Evolutionary conservation across 2,797 vertebrate species (phyloP), one percentile per base, ranked within the genome.

Genomic region (Typhlichthys eigenmanni): DNA sequence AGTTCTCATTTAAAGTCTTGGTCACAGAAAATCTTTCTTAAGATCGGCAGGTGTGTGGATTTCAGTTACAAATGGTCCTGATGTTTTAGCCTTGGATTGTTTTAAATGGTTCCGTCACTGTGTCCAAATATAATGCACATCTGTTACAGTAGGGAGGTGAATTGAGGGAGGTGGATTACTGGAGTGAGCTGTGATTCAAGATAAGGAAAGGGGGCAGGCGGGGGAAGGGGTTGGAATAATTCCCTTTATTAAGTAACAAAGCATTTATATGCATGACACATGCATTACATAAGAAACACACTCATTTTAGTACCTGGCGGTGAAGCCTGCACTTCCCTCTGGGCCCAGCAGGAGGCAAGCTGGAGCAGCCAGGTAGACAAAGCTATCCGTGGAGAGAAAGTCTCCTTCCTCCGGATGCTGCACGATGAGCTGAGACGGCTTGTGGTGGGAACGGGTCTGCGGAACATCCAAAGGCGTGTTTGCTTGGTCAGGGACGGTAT

Each of bases 331-430:
- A 38, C 81, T 88, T 63, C 91, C 91, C 49, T 87, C 77, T 2
- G 91, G 88, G 19, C 79, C 90, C 74, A 94, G 78, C 16, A 92
- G 78, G 79, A 90, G 90, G 78, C 92, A 93, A 62, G 86, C 91
- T 50, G 93, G 93, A 68, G 91, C 92, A 48, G 93, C 91, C 71
- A 94, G 86, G 78, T 94, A 94, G 29, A 94, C 91, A 14, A 94
- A 94, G 71, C 93, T 93, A 62, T 94, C 92, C 0, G 92, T 94
- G 74, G 91, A 93, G 58, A 93, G 81, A 60, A 94, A 94, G 76
- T 93, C 92, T 60, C 88, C 90, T 76, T 92, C 93, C 14, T 93
- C 92, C 43, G 84, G 87, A 64, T 89, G 87, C 1, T 83, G 87
- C 1, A 75, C 74, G 45, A 0, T 17, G 1, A 86, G 71, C 9